A percentile compares a stretch with the other conserved stretches of the same genome.
These are phyloP conservation scores for Callopanchax toddi DNA, from an alignment of 2,113 vertebrate genomes.

Conservation along the genomic window DNA sequence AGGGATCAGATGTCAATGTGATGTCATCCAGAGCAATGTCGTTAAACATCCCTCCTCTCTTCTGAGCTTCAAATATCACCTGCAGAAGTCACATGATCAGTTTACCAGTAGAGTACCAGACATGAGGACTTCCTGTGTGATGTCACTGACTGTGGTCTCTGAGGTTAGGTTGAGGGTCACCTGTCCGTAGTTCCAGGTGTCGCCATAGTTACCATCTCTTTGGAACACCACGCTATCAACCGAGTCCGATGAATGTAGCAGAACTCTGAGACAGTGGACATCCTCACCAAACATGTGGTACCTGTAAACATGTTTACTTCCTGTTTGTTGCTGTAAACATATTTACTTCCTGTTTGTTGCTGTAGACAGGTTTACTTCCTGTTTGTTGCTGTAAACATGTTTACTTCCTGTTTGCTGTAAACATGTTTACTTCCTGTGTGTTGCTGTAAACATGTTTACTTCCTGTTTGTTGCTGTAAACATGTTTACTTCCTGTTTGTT, in stretches of 20 bases:
- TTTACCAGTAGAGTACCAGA: not conserved
- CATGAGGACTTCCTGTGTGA: not conserved
- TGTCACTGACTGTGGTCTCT: constrained; percentile 79
- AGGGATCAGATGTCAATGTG: constrained; percentile 76
- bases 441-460: too few relatives aligned
- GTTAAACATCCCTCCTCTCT: constrained; percentile 63
- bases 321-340: too few relatives aligned
- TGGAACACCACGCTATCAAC: constrained; percentile 75
- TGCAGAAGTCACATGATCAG: constrained; percentile 50
- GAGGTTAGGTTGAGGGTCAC: constrained; percentile 83
- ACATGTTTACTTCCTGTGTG: too few relatives aligned
- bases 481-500: too few relatives aligned
- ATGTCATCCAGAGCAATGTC: constrained; percentile 92
- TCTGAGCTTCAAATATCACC: constrained; percentile 87
- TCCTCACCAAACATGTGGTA: constrained; percentile 89
- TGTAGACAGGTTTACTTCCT: too few relatives aligned
- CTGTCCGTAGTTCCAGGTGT: constrained; percentile 90
- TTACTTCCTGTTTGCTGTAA: too few relatives aligned
- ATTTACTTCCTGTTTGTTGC: too few relatives aligned
- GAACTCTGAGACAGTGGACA: constrained; percentile 80
- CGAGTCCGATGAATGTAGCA: constrained; percentile 14
- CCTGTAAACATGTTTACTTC: constrained; percentile 71
- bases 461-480: too few relatives aligned
- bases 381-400: too few relatives aligned
- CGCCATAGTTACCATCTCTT: constrained; percentile 89